These are phyloP conservation scores for Neodontobutis hainanensis DNA, from an alignment of 2,113 vertebrate genomes.

Conservation along the genomic window DNA sequence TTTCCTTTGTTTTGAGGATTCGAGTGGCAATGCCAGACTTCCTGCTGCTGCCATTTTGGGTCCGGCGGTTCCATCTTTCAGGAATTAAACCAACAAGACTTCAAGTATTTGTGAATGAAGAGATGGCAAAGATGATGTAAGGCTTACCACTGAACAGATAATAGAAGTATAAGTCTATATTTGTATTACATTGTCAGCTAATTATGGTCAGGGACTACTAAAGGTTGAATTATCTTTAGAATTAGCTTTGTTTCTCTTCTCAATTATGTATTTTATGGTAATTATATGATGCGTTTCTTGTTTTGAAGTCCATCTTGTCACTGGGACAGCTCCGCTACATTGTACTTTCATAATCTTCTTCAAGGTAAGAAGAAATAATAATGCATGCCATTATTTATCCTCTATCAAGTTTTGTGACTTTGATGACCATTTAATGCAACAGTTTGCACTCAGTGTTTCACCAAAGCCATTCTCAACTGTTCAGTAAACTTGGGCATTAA, in stretches of 20 bases:
- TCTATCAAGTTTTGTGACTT: too few relatives aligned
- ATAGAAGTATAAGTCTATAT: background rate
- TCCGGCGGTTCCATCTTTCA: conserved; percentile 84
- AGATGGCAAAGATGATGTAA: conserved; percentile 84
- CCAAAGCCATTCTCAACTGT: too few relatives aligned
- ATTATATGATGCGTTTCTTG: background rate
- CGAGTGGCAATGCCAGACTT: conserved; percentile 76
- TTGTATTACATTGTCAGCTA: background rate
- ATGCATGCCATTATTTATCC: too few relatives aligned
- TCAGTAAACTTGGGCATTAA: too few relatives aligned
- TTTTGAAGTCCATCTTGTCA: conserved; percentile 78
- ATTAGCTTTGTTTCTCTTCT: too few relatives aligned
- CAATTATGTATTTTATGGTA: background rate
- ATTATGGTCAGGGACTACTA: too few relatives aligned
- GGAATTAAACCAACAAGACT: conserved; percentile 83
- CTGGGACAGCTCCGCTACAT: conserved; percentile 88
- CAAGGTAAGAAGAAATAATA: conserved; percentile 76
- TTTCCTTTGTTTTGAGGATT: conserved; percentile 70
- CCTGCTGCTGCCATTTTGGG: conserved; percentile 84
- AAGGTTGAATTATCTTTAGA: too few relatives aligned
- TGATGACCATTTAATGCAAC: too few relatives aligned
- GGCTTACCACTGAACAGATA: conserved; percentile 19
- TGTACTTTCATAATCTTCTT: conserved; percentile 84
- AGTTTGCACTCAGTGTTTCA: too few relatives aligned
- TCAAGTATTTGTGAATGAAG: conserved; percentile 73